These are phyloP conservation scores for Yponomeuta evonymella DNA, from an alignment of 2,888 invertebrate species.

Conservation along the genomic window DNA sequence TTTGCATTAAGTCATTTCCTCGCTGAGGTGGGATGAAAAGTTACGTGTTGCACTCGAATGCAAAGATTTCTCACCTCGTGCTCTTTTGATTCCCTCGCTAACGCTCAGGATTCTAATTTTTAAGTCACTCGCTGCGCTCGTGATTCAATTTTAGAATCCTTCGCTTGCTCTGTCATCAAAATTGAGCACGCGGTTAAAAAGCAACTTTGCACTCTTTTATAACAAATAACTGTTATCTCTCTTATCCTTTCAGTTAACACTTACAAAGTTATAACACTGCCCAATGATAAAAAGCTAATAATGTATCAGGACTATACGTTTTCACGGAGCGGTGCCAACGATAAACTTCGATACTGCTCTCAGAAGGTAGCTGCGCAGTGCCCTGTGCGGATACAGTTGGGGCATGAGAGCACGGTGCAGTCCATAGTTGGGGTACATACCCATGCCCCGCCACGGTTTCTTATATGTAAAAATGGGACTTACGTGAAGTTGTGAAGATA, in stretches of 20 bases:
- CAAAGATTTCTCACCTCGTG: no score
- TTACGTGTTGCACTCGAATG: no score
- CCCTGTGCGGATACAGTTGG: conserved; percentile 23
- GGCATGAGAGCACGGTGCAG: conserved; percentile 23
- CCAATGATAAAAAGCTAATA: conserved; percentile 19
- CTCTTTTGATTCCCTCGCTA: no score
- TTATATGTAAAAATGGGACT: background rate
- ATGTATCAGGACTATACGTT: conserved; percentile 24
- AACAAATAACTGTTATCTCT: no score
- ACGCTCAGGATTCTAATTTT: no score
- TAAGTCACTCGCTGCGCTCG: no score
- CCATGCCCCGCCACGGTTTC: conserved; percentile 28
- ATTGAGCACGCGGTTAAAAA: no score
- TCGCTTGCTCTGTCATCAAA: no score
- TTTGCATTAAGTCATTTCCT: no score
- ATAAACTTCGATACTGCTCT: conserved; percentile 18
- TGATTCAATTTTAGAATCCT: no score
- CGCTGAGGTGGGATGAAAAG: no score
- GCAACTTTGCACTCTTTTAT: no score
- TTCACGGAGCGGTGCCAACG: conserved; percentile 16
- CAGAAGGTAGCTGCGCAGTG: conserved; percentile 21
- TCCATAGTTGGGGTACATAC: conserved; percentile 30
- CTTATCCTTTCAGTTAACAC: conserved; percentile 13
- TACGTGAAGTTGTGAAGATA: background rate
- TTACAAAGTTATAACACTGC: conserved; percentile 22